A percentile compares a stretch with the other conserved stretches of the same genome.
Evolutionary conservation across 2,888 invertebrate species (phyloP).

Genomic region (Byasa hedistus): DNA sequence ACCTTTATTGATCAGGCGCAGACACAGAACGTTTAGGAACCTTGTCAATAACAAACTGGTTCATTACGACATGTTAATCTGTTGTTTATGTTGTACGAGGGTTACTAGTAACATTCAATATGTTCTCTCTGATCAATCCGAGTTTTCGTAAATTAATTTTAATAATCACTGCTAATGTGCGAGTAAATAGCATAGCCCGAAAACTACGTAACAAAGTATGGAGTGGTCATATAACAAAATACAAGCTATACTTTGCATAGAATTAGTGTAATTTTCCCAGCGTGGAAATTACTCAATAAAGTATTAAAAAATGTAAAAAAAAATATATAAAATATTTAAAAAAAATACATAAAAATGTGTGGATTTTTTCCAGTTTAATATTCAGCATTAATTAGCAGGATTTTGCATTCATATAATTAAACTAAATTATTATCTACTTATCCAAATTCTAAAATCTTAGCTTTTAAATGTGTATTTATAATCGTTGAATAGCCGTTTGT

Average conservation of each 20-base stretch:
- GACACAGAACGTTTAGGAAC: too few species aligned
- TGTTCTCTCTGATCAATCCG: too few species aligned
- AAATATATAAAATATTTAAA: slow-evolving; percentile 51
- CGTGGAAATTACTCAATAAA: slow-evolving; percentile 79
- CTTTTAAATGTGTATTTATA: slow-evolving; percentile 73
- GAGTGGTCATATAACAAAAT: slow-evolving; percentile 79
- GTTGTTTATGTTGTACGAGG: background rate
- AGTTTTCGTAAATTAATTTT: background rate
- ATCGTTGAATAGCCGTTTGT: slow-evolving; percentile 60
- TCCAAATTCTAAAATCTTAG: slow-evolving; percentile 61
- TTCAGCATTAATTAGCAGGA: slow-evolving; percentile 79
- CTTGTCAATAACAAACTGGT: too few species aligned
- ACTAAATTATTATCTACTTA: slow-evolving; percentile 63
- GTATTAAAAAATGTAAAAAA: slow-evolving; percentile 50
- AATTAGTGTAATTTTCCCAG: slow-evolving; percentile 93
- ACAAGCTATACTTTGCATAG: slow-evolving; percentile 96
- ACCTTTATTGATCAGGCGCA: too few species aligned
- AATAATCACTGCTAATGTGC: slow-evolving; percentile 71
- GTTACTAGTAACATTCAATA: background rate
- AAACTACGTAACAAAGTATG: slow-evolving; percentile 77
- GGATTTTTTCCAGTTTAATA: slow-evolving; percentile 79
- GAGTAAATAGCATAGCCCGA: slow-evolving; percentile 80
- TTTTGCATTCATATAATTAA: slow-evolving; percentile 70
- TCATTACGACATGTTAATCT: too few species aligned
- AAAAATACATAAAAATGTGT: slow-evolving; percentile 66